Evolutionary conservation across 2,888 invertebrate species (phyloP), one percentile per base, ranked within the genome.

Genomic region (Endotricha flammealis): DNA sequence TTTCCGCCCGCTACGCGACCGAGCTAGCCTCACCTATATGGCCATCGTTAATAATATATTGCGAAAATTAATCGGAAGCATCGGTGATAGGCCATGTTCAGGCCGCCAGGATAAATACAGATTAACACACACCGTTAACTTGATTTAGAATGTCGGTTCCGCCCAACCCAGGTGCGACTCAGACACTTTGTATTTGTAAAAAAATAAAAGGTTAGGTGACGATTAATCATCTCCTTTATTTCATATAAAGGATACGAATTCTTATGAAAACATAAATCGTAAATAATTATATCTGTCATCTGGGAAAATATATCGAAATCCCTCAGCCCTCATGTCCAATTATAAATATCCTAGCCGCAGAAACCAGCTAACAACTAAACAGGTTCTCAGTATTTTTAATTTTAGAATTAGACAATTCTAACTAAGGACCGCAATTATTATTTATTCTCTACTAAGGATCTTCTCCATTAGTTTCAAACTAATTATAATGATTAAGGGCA

Each of bases 71-170:
- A 79, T 77, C 71, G 64, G 68, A 68, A 72, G 66, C 68, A 67
- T 69, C 64, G 70, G 67, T 75, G 69, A 75, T 70, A 61, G 66
- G 63, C 59, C 67, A 64, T 59, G 66, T 62, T 68, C 62, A 64
- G 62, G 63, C 73, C 63, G 70, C 70, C 68, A 71, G 67, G 74
- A 75, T 77, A 73, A 77, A 70, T 69, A 63, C 49, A 64, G 67
- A 71, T 74, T 70, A 69, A 67, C 62, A 32, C 46, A 39, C 50
- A 67, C 69, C 73, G 76, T 67, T 71, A 73, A 52, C 52, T 67
- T 72, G 68, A 71, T 73, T 69, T 64, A 78, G 62, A 57, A 53
- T 59, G 61, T 51, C 50, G 56, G 63, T 59, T 60, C 61, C 67
- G 64, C 63, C 69, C 57, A 41, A 50, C 32, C 41, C 40, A 40